Base-by-base conservation (phyloP, 2,888 invertebrate genomes). In the Baccha elongata region DNA sequence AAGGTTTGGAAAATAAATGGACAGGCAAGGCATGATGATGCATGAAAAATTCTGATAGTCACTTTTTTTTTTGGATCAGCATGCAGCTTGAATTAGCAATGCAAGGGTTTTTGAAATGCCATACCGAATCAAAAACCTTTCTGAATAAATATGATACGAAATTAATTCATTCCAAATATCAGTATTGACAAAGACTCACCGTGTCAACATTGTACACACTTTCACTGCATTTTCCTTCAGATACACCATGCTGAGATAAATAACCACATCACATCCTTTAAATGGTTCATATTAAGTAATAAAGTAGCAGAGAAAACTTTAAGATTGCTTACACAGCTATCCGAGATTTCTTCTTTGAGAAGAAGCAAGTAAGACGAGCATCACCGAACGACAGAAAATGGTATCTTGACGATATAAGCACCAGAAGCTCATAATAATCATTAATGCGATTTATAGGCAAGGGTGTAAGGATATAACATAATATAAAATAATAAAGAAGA, bases 361-460 rank as follows among this genome's bases (percentile, higher is more conserved):
- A 29, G 26, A 29, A n/a, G 23, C 23, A 19, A 42, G 42, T 21
- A 29, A 19, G 50, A 40, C 29, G 58, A 53, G 53, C n/a, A 32
- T n/a, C n/a, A 11, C 50, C n/a, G 35, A 26, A 46, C 26, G 11
- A 35, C 4, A 35, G 42, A 58, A 19, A 48, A 58, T 73, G 46
- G 65, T 67, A 68, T n/a, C n/a, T n/a, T 68, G 58, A 58, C 55
- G n/a, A 74, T 65, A 74, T 67, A 67, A 74, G 74, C 44, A 60
- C 74, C 60, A 68, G 74, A 42, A 75, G 42, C 67, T 75, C 74
- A 75, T 75, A 67, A 75, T 75, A 67, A 75, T 68, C 74, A 75
- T 75, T 75, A 75, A 75, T 75, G 60, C 74, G 74, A 75, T 75
- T 75, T 75, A 75, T 67, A 75, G n/a, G 67, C 74, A 75, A 67